Percentiles rank a stretch among this genome's conserved stretches.
Evolutionary conservation across 1,140 invertebrate genomes (phyloP).

Genomic region (Conus ventricosus): DNA sequence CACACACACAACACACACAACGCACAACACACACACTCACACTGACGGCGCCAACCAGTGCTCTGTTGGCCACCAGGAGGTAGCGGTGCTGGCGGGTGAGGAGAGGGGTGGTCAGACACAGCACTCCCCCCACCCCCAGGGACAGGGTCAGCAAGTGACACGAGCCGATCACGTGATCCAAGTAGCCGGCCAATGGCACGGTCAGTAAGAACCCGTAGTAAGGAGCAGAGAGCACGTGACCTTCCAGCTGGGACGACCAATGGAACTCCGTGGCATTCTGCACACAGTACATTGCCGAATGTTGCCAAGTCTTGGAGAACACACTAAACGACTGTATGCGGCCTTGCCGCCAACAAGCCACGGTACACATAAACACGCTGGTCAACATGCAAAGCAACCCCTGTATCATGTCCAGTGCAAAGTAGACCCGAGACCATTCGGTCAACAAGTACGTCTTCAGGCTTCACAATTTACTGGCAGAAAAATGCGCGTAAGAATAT

Average conservation of each 20-base stretch:
- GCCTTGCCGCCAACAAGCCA: no score
- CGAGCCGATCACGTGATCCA: conserved; percentile 85
- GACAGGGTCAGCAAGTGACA: conserved; percentile 83
- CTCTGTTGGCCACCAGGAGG: conserved; percentile 64
- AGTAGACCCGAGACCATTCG: no score
- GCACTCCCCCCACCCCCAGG: conserved; percentile 84
- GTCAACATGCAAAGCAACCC: no score
- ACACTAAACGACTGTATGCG: no score
- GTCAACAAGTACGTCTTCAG: no score
- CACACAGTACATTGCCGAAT: conserved; percentile 38
- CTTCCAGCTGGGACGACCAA: conserved; percentile 86
- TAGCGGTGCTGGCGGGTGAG: conserved; percentile 78
- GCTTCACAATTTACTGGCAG: no score
- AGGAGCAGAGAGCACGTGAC: conserved; percentile 87
- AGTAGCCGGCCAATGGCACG: conserved; percentile 84
- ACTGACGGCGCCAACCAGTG: conserved; percentile 69
- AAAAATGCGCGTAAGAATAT: no score
- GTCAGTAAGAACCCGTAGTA: conserved; percentile 84
- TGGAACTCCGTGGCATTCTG: conserved; percentile 79
- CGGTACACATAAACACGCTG: no score
- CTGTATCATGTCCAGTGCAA: no score
- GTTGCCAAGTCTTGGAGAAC: no score
- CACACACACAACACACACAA: no score
- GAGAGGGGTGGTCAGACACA: conserved; percentile 88
- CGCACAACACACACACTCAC: conserved; percentile 39